Base-by-base conservation (phyloP, 2,113 vertebrate genomes). In the Conger conger region DNA sequence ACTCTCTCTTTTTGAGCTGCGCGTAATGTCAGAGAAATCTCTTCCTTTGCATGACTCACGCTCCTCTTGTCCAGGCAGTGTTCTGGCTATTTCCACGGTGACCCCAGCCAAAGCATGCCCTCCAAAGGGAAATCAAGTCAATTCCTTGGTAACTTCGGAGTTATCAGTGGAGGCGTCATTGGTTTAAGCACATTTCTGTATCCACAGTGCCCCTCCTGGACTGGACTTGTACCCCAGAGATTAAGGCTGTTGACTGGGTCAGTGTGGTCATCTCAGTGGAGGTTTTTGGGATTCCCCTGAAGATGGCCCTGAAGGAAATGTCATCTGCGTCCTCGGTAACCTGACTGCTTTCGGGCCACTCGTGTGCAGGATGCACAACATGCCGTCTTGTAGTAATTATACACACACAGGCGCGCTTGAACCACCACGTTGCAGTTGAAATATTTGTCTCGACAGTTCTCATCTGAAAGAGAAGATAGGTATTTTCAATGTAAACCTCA, bases 401-500 rank as follows among this genome's bases (percentile, higher is more conserved):
- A 99, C 87, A 99, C 98, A 0, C 98, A 99, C 37, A 99, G 97
- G 8, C 97, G 96, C 2, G 98, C 98, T 91, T 99, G 98, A 15
- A 98, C 97, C 92, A 99, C 98, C 92, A 99, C 97, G 0, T 98
- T 98, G 94, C 98, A 99, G 91, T 99, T 99, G 94, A 96, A 99
- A 91, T 98, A 97, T 86, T 97, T 97, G 87, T 99, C 97, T 91
- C 94, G 94, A 93, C 98, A 99, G 90, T 96, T 97, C 83, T 97
- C 97, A 87, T 99, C 98, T 99, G 94, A 86, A 92, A 86, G 5
- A 38, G 80, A 85, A 86, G n/a, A 63, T 73, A 84, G 40, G 30
- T 37, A 50, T 5, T 54, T 18, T 45, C 13, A 73, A 73, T 73
- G 2, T 73, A 73, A 73, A 33, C n/a, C 68, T 73, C n/a, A 63